phyloP scores from a whole-genome alignment of 2,113 vertebrate species.

The Scolopax mira region DNA sequence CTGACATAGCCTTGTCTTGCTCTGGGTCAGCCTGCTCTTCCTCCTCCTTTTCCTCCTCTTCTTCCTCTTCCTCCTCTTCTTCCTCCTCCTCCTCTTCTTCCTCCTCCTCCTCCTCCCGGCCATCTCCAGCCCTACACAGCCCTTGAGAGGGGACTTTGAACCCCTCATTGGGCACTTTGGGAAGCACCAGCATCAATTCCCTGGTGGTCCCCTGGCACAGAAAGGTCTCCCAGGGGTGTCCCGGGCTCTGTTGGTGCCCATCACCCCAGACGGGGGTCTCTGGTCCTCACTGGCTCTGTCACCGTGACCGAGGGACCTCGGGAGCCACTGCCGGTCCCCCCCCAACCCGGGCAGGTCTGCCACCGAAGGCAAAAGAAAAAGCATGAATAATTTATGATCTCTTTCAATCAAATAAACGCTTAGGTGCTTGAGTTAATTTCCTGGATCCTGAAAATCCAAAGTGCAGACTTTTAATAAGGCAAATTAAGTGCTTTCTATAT shows the following conservation, averaged over 20 bases:
- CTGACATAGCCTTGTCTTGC: background rate
- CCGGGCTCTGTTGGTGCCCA: fast-evolving
- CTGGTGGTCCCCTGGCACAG: background rate
- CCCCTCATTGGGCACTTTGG: fast-evolving
- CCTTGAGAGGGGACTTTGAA: background rate
- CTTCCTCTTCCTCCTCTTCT: background rate
- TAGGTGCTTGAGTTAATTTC: slow-evolving; percentile 40
- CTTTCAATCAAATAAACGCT: slow-evolving; percentile 1
- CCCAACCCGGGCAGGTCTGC: background rate
- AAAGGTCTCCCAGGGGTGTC: background rate
- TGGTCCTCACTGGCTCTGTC: fast-evolving
- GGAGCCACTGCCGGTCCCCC: fast-evolving
- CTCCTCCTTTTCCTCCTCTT: background rate
- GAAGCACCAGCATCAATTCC: background rate
- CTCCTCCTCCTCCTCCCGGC: background rate
- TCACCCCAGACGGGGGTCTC: fast-evolving
- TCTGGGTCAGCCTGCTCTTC: background rate
- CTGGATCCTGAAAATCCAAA: background rate
- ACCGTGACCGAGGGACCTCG: fast-evolving
- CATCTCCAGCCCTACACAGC: background rate
- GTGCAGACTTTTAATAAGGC: slow-evolving; percentile 14
- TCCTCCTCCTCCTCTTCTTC: background rate
- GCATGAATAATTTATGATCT: slow-evolving; percentile 28
- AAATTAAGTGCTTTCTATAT: slow-evolving; percentile 35
- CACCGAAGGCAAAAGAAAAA: background rate